These are phyloP conservation scores for Elmis aenea DNA, from an alignment of 2,888 invertebrate species.

Conservation along the genomic window DNA sequence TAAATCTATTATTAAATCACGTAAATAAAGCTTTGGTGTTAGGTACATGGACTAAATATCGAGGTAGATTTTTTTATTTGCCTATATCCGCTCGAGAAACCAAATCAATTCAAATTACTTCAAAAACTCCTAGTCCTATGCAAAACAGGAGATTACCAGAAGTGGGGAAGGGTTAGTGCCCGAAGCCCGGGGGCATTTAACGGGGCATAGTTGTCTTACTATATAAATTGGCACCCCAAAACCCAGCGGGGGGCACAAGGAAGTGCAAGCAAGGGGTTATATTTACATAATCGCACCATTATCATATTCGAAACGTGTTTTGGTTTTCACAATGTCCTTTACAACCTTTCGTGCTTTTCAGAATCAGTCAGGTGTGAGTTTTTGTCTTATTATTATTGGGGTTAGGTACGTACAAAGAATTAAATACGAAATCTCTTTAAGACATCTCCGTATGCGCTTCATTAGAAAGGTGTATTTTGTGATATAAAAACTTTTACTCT, in stretches of 20 bases:
- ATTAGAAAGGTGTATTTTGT: no score
- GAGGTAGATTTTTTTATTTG: no score
- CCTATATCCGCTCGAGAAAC: no score
- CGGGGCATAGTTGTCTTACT: slow-evolving; percentile 5
- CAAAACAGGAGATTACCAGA: slow-evolving; percentile 16
- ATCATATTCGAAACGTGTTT: slow-evolving; percentile 37
- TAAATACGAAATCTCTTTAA: slow-evolving; percentile 9
- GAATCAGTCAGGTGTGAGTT: slow-evolving; percentile 33
- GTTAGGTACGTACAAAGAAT: slow-evolving; percentile 1
- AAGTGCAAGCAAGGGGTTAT: slow-evolving; percentile 29
- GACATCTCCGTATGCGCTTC: no score
- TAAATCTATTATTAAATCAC: no score
- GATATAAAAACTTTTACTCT: no score
- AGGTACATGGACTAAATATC: no score
- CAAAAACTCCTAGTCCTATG: no score
- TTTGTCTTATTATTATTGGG: slow-evolving; percentile 31
- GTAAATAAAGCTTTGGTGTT: no score
- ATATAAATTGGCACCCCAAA: slow-evolving; percentile 6
- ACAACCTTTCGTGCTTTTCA: slow-evolving; percentile 26
- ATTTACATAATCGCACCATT: slow-evolving; percentile 42
- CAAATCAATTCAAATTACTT: no score
- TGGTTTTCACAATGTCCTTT: slow-evolving; percentile 30
- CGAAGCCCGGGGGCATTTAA: slow-evolving; percentile 15
- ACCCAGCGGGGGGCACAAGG: slow-evolving; percentile 14
- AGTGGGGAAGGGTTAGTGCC: slow-evolving; percentile 12